Evolutionary conservation across 2,888 invertebrate species (phyloP), one percentile per base, ranked within the genome.

Genomic region (Athalia cordata): DNA sequence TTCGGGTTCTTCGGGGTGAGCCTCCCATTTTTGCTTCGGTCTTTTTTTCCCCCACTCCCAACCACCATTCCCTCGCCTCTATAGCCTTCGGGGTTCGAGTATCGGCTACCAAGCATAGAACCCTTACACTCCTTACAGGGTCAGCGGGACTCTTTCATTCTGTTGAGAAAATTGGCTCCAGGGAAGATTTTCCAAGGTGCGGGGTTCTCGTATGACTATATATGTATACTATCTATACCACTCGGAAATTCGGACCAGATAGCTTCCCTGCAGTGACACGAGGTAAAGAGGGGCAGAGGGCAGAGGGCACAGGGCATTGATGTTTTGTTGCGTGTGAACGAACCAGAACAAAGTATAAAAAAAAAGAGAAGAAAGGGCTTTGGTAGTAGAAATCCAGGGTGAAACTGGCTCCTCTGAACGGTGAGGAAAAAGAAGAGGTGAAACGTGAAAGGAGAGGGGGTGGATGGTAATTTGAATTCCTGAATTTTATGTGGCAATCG

Each of bases 1-100:
- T 79, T 77, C 79, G 81, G 79, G 80, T 78, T 52, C 45, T 4
- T 45, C 55, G 72, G 72, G 64, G 74, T 62, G 75, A 62, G 61
- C 7, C 47, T 47, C 47, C n/a, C 45, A 13, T 59, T 59, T 45
- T 13, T 43, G 5, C 59, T 72, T 59, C 61, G 45, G 45, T 59
- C 72, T 55, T 52, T 0, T 29, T 5, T 7, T 45, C 59, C n/a
- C n/a, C 15, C 62, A 8, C 62, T 61, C 62, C 8, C 62, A 8
- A 59, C 61, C 11, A 47, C 72, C 43, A 52, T 1, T 43, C 9
- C n/a, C 59, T 47, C n/a, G 11, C 66, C 8, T 55, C 29, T 9
- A 52, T 43, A 4, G 29, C 68, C 6, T 15, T n/a, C 68, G 57
- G 2, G 68, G 68, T 68, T 29, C 43, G 50, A 29, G 13, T 15